Evolutionary conservation across 1,140 invertebrate genomes (phyloP).

Genomic region (Rhynchophorus ferrugineus): DNA sequence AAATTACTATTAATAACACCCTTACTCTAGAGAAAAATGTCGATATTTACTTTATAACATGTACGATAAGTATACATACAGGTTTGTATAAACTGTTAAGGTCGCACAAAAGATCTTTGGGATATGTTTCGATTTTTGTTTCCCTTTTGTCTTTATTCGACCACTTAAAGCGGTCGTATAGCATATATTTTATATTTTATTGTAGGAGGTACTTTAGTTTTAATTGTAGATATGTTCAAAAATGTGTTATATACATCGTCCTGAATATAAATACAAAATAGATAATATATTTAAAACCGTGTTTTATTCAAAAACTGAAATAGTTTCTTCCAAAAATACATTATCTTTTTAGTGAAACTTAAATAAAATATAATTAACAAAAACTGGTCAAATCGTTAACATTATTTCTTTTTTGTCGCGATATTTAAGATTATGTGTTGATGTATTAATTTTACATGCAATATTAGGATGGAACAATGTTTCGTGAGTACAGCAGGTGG

Average conservation of each 20-base stretch:
- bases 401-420: too few relatives aligned
- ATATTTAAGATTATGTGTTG: too few relatives aligned
- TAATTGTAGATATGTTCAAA: slow-evolving; percentile 11
- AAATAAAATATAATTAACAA: too few relatives aligned
- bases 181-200: slow-evolving; percentile 18
- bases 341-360: too few relatives aligned
- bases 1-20: not conserved
- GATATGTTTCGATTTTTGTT: too few relatives aligned
- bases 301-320: slow-evolving; percentile 1
- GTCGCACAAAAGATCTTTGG: too few relatives aligned
- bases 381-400: too few relatives aligned
- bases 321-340: too few relatives aligned
- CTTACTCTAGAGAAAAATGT: not conserved
- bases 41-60: not conserved
- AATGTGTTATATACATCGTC: slow-evolving; percentile 13
- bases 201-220: slow-evolving; percentile 9
- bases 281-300: slow-evolving; percentile 4
- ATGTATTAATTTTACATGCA: too few relatives aligned
- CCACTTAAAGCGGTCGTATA: slow-evolving; percentile 11
- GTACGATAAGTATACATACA: not conserved
- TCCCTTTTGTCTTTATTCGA: not conserved
- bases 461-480: too few relatives aligned
- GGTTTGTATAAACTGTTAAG: not conserved
- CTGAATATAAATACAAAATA: slow-evolving; percentile 12
- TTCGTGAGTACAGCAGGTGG: too few relatives aligned